These are phyloP conservation scores for Pluvialis apricaria DNA, from an alignment of 2,113 vertebrate species.

Conservation along the genomic window DNA sequence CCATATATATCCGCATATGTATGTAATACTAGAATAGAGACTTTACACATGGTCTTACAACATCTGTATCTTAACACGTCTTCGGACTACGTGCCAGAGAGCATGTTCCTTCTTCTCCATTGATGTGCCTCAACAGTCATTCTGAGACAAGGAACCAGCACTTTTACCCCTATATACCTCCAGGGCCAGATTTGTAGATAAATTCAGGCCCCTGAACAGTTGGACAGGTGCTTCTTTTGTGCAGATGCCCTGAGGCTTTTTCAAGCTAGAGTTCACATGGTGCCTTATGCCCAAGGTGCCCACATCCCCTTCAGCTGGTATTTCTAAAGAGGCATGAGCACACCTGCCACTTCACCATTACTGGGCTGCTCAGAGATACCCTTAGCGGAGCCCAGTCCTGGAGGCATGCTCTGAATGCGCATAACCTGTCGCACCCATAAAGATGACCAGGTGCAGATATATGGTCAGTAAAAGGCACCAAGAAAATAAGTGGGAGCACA, in stretches of 20 bases:
- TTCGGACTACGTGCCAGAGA: neutral
- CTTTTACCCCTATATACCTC: neutral
- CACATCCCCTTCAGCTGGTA: neutral
- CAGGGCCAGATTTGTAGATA: neutral
- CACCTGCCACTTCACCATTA: neutral
- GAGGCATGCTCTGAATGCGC: neutral
- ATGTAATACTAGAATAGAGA: neutral
- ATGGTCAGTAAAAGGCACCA: neutral
- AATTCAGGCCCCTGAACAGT: neutral
- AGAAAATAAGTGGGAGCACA: neutral
- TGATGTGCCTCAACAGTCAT: neutral
- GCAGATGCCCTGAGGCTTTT: neutral
- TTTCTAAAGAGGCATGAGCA: neutral
- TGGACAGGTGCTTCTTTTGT: neutral
- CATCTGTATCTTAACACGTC: neutral
- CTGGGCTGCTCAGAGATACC: neutral
- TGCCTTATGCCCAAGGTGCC: neutral
- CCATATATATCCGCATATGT: no score
- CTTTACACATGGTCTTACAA: neutral
- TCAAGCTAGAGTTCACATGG: accelerated
- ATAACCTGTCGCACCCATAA: neutral
- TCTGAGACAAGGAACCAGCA: neutral
- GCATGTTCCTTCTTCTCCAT: neutral
- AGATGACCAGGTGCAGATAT: neutral
- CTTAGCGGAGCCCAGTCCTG: neutral